Conservation (phyloP, 2,797 vertebrate species). For the Ctenosaura bakeri region DNA sequence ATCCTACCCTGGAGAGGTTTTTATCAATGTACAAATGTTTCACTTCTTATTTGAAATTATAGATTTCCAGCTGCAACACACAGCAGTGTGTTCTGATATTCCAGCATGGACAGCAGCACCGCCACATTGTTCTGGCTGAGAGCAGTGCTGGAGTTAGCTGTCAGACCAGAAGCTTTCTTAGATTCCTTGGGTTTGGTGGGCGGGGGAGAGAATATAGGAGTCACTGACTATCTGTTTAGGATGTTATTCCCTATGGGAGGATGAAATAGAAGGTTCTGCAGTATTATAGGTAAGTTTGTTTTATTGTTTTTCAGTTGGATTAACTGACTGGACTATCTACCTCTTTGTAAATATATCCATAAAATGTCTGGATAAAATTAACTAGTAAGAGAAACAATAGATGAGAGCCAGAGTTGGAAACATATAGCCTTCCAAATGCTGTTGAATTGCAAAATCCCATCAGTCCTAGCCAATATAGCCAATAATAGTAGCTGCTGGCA, state of each 20-base stretch:
- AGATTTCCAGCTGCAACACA: constrained; percentile 11
- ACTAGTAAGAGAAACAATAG: background rate
- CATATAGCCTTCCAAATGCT: background rate
- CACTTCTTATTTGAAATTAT: constrained; percentile 30
- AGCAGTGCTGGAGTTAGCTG: background rate
- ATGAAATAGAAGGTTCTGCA: background rate
- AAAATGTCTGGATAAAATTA: background rate
- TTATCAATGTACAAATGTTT: constrained; percentile 23
- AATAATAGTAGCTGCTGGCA: background rate
- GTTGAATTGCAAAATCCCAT: background rate
- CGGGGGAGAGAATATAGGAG: background rate
- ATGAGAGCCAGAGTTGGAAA: background rate
- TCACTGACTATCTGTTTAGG: background rate
- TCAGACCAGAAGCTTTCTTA: background rate
- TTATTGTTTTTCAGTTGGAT: background rate
- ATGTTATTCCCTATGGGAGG: constrained; percentile 22
- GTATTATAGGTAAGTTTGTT: background rate
- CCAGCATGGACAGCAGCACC: constrained; percentile 16
- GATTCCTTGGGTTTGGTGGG: background rate
- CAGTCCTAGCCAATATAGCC: background rate
- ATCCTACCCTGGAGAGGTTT: constrained; percentile 13
- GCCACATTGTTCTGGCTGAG: constrained; percentile 10
- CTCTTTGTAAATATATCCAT: background rate
- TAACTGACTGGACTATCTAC: background rate
- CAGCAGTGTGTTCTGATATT: constrained; percentile 34